phyloP scores from a whole-genome alignment of 2,888 invertebrate species.

The Luperina testacea region DNA sequence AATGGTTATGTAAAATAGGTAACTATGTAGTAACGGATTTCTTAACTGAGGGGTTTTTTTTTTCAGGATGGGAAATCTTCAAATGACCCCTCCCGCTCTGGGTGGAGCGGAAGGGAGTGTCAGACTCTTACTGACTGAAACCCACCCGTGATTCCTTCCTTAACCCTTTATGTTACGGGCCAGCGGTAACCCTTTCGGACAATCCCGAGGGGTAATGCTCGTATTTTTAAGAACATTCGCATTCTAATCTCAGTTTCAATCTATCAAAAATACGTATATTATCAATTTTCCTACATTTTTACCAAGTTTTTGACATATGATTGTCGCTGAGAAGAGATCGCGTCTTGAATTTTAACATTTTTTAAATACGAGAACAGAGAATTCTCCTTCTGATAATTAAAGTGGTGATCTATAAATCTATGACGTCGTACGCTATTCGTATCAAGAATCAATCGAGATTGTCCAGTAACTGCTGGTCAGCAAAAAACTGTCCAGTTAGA shows the following conservation, averaged over 20 bases:
- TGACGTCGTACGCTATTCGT: slow-evolving; percentile 74
- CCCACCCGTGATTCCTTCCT: no score
- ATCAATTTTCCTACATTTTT: not conserved
- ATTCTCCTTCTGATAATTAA: not conserved
- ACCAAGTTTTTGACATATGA: not conserved
- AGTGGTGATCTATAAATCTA: slow-evolving; percentile 67
- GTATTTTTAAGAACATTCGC: not conserved
- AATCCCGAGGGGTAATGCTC: no score
- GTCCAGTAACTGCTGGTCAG: slow-evolving; percentile 8
- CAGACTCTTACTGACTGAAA: no score
- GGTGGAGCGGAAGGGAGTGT: no score
- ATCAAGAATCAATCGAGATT: slow-evolving; percentile 52
- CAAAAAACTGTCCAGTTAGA: slow-evolving; percentile 85
- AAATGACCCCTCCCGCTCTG: no score
- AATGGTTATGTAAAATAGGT: not conserved
- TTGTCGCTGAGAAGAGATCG: not conserved
- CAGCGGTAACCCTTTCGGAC: no score
- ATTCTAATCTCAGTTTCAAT: not conserved
- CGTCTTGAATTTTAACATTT: not conserved
- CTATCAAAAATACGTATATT: not conserved
- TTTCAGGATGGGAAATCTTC: no score
- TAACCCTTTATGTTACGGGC: no score
- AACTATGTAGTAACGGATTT: slow-evolving; percentile 9
- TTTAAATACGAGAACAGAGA: not conserved
- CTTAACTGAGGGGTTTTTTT: not conserved